Base-by-base conservation (phyloP, 2,113 vertebrate species). In the Ciconia stormi region DNA sequence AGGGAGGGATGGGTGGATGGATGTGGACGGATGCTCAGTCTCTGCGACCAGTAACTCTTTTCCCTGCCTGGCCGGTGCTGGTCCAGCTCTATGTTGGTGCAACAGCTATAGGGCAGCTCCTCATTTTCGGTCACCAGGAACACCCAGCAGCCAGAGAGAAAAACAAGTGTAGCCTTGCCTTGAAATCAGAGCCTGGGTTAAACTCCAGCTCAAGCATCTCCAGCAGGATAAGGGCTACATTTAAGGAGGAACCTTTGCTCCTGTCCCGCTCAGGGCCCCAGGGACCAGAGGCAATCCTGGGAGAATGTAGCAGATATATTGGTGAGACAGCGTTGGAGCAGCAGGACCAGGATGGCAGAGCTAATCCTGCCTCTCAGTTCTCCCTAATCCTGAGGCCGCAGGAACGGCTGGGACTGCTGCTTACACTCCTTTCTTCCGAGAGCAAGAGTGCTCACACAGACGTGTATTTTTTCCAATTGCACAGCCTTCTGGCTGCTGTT, bases 321-420 rank as follows among this genome's bases (percentile, higher is more conserved):
- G 47, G 26, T 76, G 61, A 79, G 3, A 49, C 29, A 63, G 34
- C 2, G 2, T 1, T 2, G 2, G 23, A 89, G 40, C 26, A 87
- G 32, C n/a, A 52, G 67, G 52, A 67, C 8, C 7, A 52, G 87
- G 44, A 36, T 46, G 65, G 84, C 55, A 87, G 55, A 89, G 29
- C 46, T 89, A 67, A 89, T 81, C 40, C 70, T 94, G 83, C 47
- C 47, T 49, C 22, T 10, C 34, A 36, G 2, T 94, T 91, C 73
- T 90, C 61, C 56, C 30, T 79, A 65, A 76, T 90, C 34, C 56
- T 5, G 9, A 81, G 47, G 47, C 67, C 89, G 86, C 47, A 81
- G 79, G 56, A 95, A 80, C 94, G 96, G 38, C 96, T 94, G 90
- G 87, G 81, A 50, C 78, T 94, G 26, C 61, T 96, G 71, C 84